Conservation (phyloP, 2,113 vertebrate genomes). For the Mustelus asterias region DNA sequence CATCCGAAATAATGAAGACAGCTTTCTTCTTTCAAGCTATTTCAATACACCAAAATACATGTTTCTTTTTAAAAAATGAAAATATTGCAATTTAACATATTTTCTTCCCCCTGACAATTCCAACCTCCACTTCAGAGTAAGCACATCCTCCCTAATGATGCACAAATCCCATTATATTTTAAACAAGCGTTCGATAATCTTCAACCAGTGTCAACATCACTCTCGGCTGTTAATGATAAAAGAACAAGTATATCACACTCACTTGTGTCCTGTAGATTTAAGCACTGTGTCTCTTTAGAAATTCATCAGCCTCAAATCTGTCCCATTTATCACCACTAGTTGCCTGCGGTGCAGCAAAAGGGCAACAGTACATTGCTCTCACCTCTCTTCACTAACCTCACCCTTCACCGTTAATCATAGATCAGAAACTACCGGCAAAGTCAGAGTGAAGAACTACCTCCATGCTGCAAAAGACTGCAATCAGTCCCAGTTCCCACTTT, state of each 20-base stretch:
- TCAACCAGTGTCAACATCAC: not conserved
- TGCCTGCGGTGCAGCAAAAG: not conserved
- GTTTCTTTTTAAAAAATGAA: not conserved
- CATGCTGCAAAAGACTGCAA: not conserved
- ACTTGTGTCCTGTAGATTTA: not conserved
- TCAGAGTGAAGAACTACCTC: not conserved
- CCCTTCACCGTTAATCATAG: not conserved
- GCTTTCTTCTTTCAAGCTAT: not conserved
- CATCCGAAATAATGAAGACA: not conserved
- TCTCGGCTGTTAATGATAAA: not conserved
- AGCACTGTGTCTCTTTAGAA: not conserved
- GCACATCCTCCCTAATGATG: not conserved
- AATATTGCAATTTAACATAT: not conserved
- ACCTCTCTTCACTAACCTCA: not conserved
- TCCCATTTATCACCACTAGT: not conserved
- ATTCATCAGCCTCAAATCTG: not conserved
- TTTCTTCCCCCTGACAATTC: not conserved
- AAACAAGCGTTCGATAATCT: not conserved
- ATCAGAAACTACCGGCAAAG: not conserved
- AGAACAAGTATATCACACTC: not conserved
- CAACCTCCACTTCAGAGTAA: not conserved
- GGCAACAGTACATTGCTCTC: constrained; percentile 11
- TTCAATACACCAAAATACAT: not conserved
- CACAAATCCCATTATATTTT: not conserved
- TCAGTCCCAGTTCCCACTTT: not conserved